Conservation (phyloP, 2,113 vertebrate species). For the Tachysurus fulvidraco region DNA sequence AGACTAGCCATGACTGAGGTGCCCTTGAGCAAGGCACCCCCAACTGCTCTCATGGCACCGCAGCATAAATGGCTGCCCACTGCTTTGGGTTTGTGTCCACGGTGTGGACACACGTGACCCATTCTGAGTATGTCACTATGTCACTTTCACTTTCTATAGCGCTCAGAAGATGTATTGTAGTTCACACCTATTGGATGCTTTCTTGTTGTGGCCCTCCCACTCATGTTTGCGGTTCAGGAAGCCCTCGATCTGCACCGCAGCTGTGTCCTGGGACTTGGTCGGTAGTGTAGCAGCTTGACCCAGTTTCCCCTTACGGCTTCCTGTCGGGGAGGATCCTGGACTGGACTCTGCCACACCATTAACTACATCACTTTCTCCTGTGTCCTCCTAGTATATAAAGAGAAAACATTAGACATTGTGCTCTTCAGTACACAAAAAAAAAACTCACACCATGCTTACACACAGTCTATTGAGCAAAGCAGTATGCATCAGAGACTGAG, state of each 20-base stretch:
- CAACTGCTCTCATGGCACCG: too few species aligned
- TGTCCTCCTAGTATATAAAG: slow-evolving; percentile 62
- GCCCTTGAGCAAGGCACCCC: too few species aligned
- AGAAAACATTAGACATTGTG: background rate
- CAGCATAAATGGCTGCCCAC: too few species aligned
- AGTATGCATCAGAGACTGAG: slow-evolving; percentile 40
- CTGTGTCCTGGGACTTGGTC: slow-evolving; percentile 79
- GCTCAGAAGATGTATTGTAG: background rate
- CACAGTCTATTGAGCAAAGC: slow-evolving; percentile 24
- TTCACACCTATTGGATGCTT: slow-evolving; percentile 90
- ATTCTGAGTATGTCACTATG: too few species aligned
- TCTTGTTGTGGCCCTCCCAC: slow-evolving; percentile 95
- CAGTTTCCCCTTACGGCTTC: slow-evolving; percentile 78
- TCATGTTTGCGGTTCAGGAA: slow-evolving; percentile 92
- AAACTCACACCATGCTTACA: background rate
- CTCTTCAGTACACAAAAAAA: background rate
- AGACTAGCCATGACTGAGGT: too few species aligned
- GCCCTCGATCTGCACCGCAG: slow-evolving; percentile 84
- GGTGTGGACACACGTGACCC: too few species aligned
- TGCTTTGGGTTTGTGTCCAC: too few species aligned
- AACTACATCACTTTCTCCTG: slow-evolving; percentile 80
- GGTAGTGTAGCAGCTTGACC: slow-evolving; percentile 86
- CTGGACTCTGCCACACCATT: slow-evolving; percentile 82
- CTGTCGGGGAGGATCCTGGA: slow-evolving; percentile 78
- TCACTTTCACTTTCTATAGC: background rate